Evolutionary conservation across 2,113 vertebrate species (phyloP), one percentile per base, ranked within the genome.

Genomic region (Gila orcuttii): DNA sequence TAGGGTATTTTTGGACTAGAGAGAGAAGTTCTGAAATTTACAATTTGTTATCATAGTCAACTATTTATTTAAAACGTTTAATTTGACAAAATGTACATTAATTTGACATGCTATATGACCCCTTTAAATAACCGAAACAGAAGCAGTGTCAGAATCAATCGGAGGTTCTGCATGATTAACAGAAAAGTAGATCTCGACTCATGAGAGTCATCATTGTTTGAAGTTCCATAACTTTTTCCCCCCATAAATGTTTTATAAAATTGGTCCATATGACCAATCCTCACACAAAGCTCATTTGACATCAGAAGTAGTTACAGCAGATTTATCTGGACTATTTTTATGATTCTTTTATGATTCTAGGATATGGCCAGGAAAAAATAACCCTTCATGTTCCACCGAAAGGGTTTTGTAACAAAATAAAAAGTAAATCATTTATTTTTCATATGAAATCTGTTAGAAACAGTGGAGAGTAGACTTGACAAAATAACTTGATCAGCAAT

Each of bases 71-170:
- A 3, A 21, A 77, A 33, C 11, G 28, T 17, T 55, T 19, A 55
- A 55, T 25, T 28, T 50, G 47, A 50, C 47, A 15, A 13, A 12
- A 50, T 55, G 21, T 57, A 57, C 52, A 57, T 23, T 13, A 0
- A 59, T 78, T 36, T 3, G 6, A 23, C 55, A 55, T 31, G 42
- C 6, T 31, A 79, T 79, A 79, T 60, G 52, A 79, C 31, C 25
- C 76, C 75, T 36, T 79, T 79, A 13, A 39, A 59, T 33, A 79
- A 57, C 52, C 57, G 21, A 79, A 79, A 57, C 76, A 79, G 76
- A 79, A 79, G 21, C 50, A 78, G 17, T 31, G 15, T 19, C 50
- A 52, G 47, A 31, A 55, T 57, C 19, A 77, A 28, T 57, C 50
- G 39, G 52, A 79, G 6, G 52, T 33, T 57, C 52, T 23, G 19